Base-by-base conservation (phyloP, 2,888 invertebrate species). In the Beris morrisii region DNA sequence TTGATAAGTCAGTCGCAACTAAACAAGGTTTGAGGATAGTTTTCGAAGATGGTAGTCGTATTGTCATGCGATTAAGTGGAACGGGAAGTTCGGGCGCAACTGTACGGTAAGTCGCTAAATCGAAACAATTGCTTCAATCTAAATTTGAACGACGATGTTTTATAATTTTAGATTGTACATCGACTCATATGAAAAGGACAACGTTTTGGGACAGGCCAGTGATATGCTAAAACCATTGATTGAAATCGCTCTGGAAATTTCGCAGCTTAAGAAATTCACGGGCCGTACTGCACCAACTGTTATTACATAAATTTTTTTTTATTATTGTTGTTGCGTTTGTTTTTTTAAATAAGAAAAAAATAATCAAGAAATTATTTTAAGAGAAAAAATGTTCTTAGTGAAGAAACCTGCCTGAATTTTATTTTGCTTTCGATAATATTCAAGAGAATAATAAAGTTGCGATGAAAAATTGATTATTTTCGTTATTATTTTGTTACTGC, bases 21-120 rank as follows among this genome's bases (percentile, higher is more conserved):
- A 95, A 95, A 75, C 97, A 78, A 92, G 99, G 99, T 63, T 84
- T 99, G 28, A 87, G 98, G 71, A 87, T 99, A 56, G 85, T 97
- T 55, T 98, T 99, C 79, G 89, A 89, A 72, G 97, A 98, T 78
- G 97, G 96, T 2, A 97, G 97, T 0, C 87, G 99, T 55, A 86
- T 99, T 71, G 91, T 99, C 69, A 88, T 92, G 82, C 88, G 99
- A 52, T 85, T 99, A 69, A 97, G 97, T 76, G 99, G 99, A 22
- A 99, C 99, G 0, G 99, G 99, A 70, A 97, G 97, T 77, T 92
- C 93, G 46, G 99, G 99, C 0, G 98, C 99, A 30, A 99, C 99
- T 2, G 92, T 99, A 74, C 87, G 99, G 86, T 86, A 73, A 72
- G 73, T 5, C 11, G 28, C 28, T 64, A 11, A 30, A 45, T 46